Percentiles rank a stretch among this genome's conserved stretches.
phyloP scores from a whole-genome alignment of 2,797 vertebrate species.

The Chaetodon trifasciatus region DNA sequence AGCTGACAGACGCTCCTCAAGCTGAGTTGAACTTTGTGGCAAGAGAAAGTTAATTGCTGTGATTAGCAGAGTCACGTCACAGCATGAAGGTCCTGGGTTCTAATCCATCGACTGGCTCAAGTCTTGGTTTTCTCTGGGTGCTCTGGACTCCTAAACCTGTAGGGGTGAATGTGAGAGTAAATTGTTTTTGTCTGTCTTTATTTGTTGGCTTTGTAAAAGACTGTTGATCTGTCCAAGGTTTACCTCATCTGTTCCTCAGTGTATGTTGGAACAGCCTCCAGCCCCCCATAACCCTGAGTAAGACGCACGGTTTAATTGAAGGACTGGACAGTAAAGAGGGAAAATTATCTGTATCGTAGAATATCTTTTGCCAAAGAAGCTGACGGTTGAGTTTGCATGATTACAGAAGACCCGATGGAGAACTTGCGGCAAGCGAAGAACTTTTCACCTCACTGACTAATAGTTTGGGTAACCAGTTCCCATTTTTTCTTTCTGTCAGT shows the following conservation, averaged over 20 bases:
- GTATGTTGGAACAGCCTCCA: not conserved
- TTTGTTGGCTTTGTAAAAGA: not conserved
- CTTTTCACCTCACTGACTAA: conserved; percentile 33
- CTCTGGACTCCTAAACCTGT: not conserved
- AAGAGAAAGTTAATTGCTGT: not conserved
- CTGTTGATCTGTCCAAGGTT: not conserved
- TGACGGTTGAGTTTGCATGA: not conserved
- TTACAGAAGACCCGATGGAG: not conserved
- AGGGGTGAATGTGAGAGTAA: not conserved
- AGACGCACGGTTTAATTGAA: not conserved
- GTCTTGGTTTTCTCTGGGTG: not conserved
- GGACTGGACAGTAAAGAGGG: not conserved
- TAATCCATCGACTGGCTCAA: not conserved
- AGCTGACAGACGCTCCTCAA: not conserved
- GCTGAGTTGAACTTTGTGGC: not conserved
- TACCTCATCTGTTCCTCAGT: not conserved
- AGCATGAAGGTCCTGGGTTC: not conserved
- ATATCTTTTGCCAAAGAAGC: not conserved
- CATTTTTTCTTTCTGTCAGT: conserved; percentile 48
- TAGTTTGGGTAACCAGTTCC: conserved; percentile 37
- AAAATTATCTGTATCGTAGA: not conserved
- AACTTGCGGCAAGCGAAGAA: conserved; percentile 15
- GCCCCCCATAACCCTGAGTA: not conserved
- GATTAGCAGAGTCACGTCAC: not conserved
- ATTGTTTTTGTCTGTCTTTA: not conserved